Evolutionary conservation across 1,140 invertebrate genomes (phyloP), one percentile per base, ranked within the genome.

Genomic region (Drosophila murphyi): DNA sequence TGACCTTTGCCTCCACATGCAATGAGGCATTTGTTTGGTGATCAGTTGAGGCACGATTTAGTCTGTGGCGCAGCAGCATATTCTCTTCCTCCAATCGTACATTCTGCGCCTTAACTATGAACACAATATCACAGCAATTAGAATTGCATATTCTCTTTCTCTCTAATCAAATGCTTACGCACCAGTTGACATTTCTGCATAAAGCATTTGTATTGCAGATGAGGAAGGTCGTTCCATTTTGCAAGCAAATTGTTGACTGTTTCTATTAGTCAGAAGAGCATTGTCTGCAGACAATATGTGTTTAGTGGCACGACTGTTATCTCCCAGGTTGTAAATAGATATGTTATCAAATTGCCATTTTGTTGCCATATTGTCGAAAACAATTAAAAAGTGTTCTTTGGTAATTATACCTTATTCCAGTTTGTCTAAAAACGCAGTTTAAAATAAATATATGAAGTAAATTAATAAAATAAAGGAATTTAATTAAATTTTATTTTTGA

Each of bases 21-120:
- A 80, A 50, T 0, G 78, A 54, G 4, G 88, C 78, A 43, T 64
- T 82, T 2, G 75, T 72, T 5, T 70, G 65, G 28, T 89, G 64
- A 29, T 70, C 74, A 3, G 54, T 34, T 2, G 83, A 83, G 3
- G 59, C 51, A 7, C 78, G 69, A 47, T 80, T 78, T 0, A 92
- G 47, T 41, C 81, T 67, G 55, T 92, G 80, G 10, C 78, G 79
- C 51, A 92, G 61, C 32, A 85, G 37, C 28, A 87, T 50, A 73
- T 91, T 92, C n/a, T 92, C 91, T 37, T 92, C 91, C 47, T 80
- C 86, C 37, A 91, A 51, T 6, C 74, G 72, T 1, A 48, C 56
- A 63, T 68, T 90, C 50, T 73, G 56, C 0, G 86, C 72, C 45
- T 91, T 91, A 2, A 71, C 90, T 91, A n/a, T 35, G 4, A 60